Evolutionary conservation across 2,113 vertebrate genomes (phyloP).

Genomic region (Smithornis capensis): DNA sequence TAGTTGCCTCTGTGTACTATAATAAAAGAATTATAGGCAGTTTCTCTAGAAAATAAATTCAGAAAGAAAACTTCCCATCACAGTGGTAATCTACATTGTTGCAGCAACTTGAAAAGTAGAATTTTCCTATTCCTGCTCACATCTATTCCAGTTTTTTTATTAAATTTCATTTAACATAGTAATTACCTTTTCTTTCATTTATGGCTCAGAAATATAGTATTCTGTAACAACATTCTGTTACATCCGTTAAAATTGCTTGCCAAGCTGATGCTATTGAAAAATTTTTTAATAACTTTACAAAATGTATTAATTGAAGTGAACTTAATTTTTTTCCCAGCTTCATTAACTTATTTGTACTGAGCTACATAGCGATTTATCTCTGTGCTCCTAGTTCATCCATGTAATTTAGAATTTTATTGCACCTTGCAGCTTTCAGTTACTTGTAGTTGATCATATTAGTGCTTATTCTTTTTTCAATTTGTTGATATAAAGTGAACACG

Average conservation of each 20-base stretch:
- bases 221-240: neutral
- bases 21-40: neutral
- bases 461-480: neutral
- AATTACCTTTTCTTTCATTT: neutral
- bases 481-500: neutral
- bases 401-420: neutral
- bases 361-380: neutral
- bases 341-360: neutral
- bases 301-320: neutral
- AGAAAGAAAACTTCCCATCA: neutral
- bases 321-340: neutral
- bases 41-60: neutral
- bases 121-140: neutral
- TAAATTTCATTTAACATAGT: neutral
- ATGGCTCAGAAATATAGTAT: neutral
- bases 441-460: neutral
- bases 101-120: neutral
- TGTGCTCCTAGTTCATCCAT: neutral
- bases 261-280: neutral
- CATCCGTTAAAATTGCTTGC: neutral
- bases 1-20: neutral
- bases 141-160: neutral
- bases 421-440: neutral
- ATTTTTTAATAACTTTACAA: conserved; percentile 9
- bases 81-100: neutral